Percentiles rank a stretch among this genome's conserved stretches.
Evolutionary conservation across 2,888 invertebrate genomes (phyloP).

Genomic region (Pemphredon lugubris): DNA sequence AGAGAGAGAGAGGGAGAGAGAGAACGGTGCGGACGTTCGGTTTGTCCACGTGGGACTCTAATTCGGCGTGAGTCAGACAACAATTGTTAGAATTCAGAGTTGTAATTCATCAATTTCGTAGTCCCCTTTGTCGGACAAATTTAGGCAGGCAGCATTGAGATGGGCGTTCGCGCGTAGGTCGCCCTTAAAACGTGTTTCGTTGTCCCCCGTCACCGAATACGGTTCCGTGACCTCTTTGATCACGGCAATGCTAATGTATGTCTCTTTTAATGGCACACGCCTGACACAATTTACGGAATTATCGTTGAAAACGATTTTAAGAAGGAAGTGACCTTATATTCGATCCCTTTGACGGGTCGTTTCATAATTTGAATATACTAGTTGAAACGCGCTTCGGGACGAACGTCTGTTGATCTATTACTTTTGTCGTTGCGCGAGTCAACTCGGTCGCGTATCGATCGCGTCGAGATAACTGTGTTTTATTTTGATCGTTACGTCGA

Average conservation of each 20-base stretch:
- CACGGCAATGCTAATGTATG: constrained; percentile 33
- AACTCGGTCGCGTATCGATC: too few species aligned
- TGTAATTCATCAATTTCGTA: constrained; percentile 46
- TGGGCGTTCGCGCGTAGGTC: constrained; percentile 17
- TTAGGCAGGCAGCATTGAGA: constrained; percentile 30
- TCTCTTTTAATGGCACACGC: constrained; percentile 12
- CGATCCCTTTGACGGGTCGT: too few species aligned
- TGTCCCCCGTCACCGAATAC: constrained; percentile 19
- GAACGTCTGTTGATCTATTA: too few species aligned
- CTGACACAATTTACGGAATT: too few species aligned
- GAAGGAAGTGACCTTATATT: too few species aligned
- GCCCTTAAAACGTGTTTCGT: constrained; percentile 15
- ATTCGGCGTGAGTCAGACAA: constrained; percentile 39
- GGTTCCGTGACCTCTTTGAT: constrained; percentile 29
- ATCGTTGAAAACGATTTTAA: too few species aligned
- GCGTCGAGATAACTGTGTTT: too few species aligned
- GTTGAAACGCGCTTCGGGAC: too few species aligned
- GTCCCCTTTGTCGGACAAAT: constrained; percentile 40
- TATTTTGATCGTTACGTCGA: too few species aligned
- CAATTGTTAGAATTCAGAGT: constrained; percentile 42
- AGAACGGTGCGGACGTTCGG: neutral
- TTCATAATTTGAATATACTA: too few species aligned
- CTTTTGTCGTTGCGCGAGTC: too few species aligned
- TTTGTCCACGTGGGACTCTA: constrained; percentile 8
- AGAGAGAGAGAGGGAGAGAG: too few species aligned